Conservation (phyloP, 2,888 invertebrate genomes). For the Chydorus sphaericus region DNA sequence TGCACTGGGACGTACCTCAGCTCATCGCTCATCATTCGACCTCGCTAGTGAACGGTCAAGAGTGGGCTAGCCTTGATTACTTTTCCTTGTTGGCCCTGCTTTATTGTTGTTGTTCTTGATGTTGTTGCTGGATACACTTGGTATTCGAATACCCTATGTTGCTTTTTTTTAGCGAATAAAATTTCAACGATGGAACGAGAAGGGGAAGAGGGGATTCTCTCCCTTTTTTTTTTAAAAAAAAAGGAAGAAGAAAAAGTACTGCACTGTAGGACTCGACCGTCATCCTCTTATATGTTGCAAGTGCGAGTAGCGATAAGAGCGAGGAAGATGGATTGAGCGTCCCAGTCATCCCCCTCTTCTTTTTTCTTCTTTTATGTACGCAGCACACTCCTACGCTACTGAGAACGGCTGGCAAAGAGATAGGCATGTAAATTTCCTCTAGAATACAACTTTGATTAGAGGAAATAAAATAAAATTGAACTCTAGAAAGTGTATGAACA, state of each 20-base stretch:
- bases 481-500: too few relatives aligned
- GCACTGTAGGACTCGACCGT: neutral
- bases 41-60: too few relatives aligned
- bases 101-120: neutral
- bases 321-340: constrained; percentile 5
- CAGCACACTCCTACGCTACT: neutral
- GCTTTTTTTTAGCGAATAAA: neutral
- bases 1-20: neutral
- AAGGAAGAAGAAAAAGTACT: neutral
- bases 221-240: too few relatives aligned
- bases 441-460: too few relatives aligned
- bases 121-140: neutral
- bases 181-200: neutral
- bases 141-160: neutral
- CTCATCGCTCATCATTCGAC: constrained; percentile 4
- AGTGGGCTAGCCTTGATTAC: neutral
- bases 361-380: neutral
- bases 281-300: constrained; percentile 3
- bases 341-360: neutral
- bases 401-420: neutral
- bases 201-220: neutral
- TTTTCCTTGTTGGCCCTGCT: neutral
- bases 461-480: too few relatives aligned
- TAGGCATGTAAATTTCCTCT: constrained; percentile 5
- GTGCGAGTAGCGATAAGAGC: constrained; percentile 3